These are phyloP conservation scores for Chauna torquata DNA, from an alignment of 2,113 vertebrate species.

Conservation along the genomic window DNA sequence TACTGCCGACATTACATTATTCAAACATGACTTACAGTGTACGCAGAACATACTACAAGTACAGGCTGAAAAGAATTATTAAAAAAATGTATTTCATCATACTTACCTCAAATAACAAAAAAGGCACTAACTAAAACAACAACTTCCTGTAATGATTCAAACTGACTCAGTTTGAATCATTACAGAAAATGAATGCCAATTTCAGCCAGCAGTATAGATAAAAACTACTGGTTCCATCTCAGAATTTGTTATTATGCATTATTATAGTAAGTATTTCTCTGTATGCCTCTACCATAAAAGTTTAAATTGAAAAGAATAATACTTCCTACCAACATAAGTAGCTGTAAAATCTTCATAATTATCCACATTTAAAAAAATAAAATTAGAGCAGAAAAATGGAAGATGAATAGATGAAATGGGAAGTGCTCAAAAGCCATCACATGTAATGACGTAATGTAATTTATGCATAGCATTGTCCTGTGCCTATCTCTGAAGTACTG, in stretches of 20 bases:
- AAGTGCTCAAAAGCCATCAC: not conserved
- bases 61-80: conserved; percentile 50
- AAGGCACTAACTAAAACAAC: conserved; percentile 40
- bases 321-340: not conserved
- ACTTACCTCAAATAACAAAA: conserved; percentile 55
- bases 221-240: conserved; percentile 3
- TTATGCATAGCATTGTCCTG: conserved; percentile 52
- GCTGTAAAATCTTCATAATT: not conserved
- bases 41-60: conserved; percentile 3
- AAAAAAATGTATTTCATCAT: conserved; percentile 44
- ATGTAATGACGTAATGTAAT: conserved; percentile 58
- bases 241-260: conserved; percentile 27
- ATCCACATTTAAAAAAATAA: not conserved
- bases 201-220: not conserved
- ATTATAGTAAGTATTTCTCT: not conserved
- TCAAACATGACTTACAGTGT: conserved; percentile 1
- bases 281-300: not conserved
- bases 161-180: conserved; percentile 58
- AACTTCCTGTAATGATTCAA: no score
- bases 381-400: conserved; percentile 12
- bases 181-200: conserved; percentile 47
- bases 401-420: not conserved
- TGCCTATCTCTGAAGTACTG: conserved; percentile 79
- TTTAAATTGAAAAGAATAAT: not conserved
- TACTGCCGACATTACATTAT: not conserved